Percentiles rank a stretch among this genome's conserved stretches.
phyloP scores from a whole-genome alignment of 2,113 vertebrate species.

The Sphaerodactylus townsendi region DNA sequence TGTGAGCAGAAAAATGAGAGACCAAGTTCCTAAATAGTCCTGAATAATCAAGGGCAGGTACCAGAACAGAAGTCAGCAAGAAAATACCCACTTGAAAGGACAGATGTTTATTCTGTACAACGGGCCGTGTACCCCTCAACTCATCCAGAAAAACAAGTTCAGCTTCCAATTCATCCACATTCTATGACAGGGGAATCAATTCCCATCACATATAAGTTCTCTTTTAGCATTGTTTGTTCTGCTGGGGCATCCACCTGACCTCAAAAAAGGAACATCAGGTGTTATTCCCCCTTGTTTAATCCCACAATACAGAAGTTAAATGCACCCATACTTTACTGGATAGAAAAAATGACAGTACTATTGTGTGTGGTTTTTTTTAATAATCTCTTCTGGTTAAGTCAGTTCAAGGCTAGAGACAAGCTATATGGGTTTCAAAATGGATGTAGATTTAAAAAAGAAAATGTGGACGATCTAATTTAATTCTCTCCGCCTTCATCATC shows the following conservation, averaged over 20 bases:
- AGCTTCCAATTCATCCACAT: not conserved
- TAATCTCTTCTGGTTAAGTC: slow-evolving; percentile 20
- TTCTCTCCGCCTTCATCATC: slow-evolving; percentile 13
- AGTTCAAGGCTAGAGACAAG: slow-evolving; percentile 9
- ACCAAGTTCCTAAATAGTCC: too few relatives aligned
- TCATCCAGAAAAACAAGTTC: too few relatives aligned
- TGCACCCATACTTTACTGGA: slow-evolving; percentile 19
- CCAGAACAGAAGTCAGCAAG: too few relatives aligned
- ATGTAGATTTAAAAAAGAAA: slow-evolving; percentile 30
- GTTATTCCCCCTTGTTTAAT: not conserved
- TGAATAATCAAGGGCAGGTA: too few relatives aligned
- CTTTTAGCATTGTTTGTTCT: not conserved
- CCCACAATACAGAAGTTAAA: slow-evolving; percentile 18
- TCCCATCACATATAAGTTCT: not conserved
- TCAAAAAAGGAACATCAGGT: not conserved
- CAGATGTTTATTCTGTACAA: too few relatives aligned
- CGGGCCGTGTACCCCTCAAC: too few relatives aligned
- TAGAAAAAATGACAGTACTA: not conserved
- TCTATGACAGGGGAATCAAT: not conserved
- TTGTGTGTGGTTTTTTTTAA: too few relatives aligned
- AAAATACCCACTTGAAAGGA: too few relatives aligned
- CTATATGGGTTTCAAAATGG: slow-evolving; percentile 50
- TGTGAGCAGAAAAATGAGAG: too few relatives aligned
- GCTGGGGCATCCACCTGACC: not conserved
- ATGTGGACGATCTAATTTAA: slow-evolving; percentile 31